phyloP scores from a whole-genome alignment of 35 echinoderm and acorn worm species.

The Diadema setosum region DNA sequence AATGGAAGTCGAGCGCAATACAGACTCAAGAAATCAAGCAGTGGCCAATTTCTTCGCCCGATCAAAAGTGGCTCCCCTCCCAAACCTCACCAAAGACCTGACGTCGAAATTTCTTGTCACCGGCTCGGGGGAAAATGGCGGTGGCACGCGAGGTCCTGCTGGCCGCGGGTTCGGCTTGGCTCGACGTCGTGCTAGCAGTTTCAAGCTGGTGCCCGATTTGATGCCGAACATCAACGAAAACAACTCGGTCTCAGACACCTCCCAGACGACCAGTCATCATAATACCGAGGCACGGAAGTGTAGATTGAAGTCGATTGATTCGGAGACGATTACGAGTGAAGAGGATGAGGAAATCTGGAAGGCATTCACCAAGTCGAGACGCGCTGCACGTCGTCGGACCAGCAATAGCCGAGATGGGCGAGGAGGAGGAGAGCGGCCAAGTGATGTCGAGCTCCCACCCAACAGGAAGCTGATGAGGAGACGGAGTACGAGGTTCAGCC shows the following conservation, averaged over 20 bases:
- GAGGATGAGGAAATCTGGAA: neutral
- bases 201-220: neutral
- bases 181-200: neutral
- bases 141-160: neutral
- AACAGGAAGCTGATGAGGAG: neutral
- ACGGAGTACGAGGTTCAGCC: slow-evolving; percentile 7
- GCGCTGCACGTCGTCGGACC: neutral
- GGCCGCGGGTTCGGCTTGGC: neutral
- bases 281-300: neutral
- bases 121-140: neutral
- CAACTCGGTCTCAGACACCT: neutral
- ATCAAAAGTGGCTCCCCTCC: neutral
- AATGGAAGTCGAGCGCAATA: neutral
- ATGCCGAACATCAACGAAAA: neutral
- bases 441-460: neutral
- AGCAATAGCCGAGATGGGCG: neutral
- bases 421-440: neutral
- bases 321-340: neutral
- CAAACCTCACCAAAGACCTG: neutral
- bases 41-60: neutral
- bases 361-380: neutral
- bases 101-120: neutral
- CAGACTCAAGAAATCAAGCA: neutral
- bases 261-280: neutral
- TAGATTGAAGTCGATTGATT: neutral